phyloP scores from a whole-genome alignment of 2,888 invertebrate species.

The Leistus spinibarbis region DNA sequence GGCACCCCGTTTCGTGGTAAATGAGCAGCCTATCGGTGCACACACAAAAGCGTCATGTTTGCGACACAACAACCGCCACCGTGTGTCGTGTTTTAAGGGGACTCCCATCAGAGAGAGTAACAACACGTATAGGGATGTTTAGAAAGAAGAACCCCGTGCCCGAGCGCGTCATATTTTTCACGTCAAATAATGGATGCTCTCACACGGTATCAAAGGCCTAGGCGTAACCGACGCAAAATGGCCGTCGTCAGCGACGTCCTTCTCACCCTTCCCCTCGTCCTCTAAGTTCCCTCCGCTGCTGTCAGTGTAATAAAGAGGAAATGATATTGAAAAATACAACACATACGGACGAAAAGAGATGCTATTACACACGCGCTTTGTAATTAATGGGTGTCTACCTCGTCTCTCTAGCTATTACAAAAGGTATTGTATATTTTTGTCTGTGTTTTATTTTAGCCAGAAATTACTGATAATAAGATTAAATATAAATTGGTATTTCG shows the following conservation, averaged over 20 bases:
- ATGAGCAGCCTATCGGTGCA: slow-evolving; percentile 27
- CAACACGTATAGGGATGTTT: not conserved
- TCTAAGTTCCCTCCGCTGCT: not conserved
- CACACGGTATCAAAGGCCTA: slow-evolving; percentile 31
- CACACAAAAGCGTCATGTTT: not conserved
- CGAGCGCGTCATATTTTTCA: slow-evolving; percentile 35
- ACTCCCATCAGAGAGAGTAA: too few relatives aligned
- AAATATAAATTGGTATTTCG: too few relatives aligned
- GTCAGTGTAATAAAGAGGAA: slow-evolving; percentile 35
- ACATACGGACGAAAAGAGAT: slow-evolving; percentile 18
- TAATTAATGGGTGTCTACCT: not conserved
- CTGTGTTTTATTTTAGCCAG: too few relatives aligned
- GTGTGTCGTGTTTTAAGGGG: slow-evolving; percentile 1
- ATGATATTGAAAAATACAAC: slow-evolving; percentile 38
- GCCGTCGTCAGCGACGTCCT: slow-evolving; percentile 8
- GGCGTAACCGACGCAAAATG: slow-evolving; percentile 34
- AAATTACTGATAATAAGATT: too few relatives aligned
- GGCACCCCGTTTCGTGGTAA: slow-evolving; percentile 6
- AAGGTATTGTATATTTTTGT: too few relatives aligned
- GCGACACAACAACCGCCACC: not conserved
- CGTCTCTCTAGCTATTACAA: not conserved
- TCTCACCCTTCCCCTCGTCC: not conserved
- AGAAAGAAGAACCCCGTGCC: not conserved
- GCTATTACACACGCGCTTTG: not conserved
- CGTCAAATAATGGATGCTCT: slow-evolving; percentile 37